Percentiles rank a stretch among this genome's conserved stretches.
Conservation (phyloP, 2,888 invertebrate genomes). For the Cephus nigrinus region DNA sequence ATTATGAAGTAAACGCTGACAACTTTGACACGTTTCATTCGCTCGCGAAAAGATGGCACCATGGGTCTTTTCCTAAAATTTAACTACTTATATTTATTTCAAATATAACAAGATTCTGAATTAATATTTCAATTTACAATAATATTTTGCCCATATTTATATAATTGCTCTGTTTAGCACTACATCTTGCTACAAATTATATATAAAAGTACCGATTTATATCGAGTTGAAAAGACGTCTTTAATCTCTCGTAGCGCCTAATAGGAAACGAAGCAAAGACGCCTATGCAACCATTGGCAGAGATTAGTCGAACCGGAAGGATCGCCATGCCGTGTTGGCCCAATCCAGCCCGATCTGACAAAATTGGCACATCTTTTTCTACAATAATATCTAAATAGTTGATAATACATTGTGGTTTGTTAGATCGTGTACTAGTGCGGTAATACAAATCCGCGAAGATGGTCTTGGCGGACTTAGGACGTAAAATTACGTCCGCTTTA, state of each 20-base stretch:
- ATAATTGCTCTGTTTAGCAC: neutral
- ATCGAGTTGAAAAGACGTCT: neutral
- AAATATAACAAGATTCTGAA: neutral
- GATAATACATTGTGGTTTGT: neutral
- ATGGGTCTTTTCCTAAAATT: neutral
- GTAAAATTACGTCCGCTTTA: conserved; percentile 98
- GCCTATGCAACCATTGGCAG: neutral
- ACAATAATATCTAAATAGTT: conserved; percentile 1
- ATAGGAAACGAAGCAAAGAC: neutral
- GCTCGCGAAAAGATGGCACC: neutral
- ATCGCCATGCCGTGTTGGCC: conserved; percentile 42
- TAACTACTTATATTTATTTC: neutral
- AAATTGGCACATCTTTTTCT: conserved; percentile 26
- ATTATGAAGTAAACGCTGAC: neutral
- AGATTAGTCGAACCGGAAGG: conserved; percentile 29
- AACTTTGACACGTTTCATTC: neutral
- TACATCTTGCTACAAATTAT: neutral
- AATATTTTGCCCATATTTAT: neutral
- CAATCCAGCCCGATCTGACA: conserved; percentile 31
- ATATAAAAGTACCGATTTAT: neutral
- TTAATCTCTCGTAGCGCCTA: neutral
- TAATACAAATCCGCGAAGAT: conserved; percentile 71
- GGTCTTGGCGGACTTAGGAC: conserved; percentile 99
- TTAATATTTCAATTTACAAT: neutral
- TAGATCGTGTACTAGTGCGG: neutral